Base-by-base conservation (phyloP, 2,113 vertebrate species). In the Platysternon megacephalum region DNA sequence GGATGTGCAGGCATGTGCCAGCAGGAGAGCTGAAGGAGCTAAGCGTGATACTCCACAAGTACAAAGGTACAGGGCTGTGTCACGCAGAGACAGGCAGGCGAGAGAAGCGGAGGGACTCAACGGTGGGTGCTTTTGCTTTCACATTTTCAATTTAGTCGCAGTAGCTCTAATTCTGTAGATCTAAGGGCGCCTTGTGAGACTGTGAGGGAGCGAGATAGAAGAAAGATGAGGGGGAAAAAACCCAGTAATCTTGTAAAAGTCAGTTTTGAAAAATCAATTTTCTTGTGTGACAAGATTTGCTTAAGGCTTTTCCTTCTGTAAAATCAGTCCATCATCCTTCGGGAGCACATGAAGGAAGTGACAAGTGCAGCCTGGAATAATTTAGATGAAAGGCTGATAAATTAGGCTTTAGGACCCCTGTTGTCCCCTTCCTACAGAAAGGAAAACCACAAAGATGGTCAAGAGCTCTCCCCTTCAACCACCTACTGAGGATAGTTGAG, bases 201-300 rank as follows among this genome's bases (percentile, higher is more conserved):
- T 96, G 95, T 90, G 96, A 95, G 88, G 96, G 93, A 97, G 89
- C 0, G 81, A 96, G 96, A 94, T 0, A 93, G 94, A 94, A 68
- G 52, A 96, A 95, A 96, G 95, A 93, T 29, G 79, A 5, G 87
- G 58, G 52, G 9, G 13, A 39, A 91, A 93, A 90, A 91, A 88
- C 35, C 49, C 90, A 91, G 91, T 95, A 94, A 94, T 96, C 97
- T 96, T 87, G 94, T 97, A 98, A 95, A 96, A 96, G 94, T 96
- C 97, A 96, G 95, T 93, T 97, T 97, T 97, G 94, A 97, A 97
- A 98, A 97, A 98, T 97, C 97, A 94, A 94, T 96, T 98, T 96
- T 85, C 85, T 97, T 93, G 87, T 95, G 97, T 92, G 97, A 97
- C 89, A 96, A 95, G 95, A 98, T 96, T 96, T 97, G 97, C 95